A percentile compares a stretch with the other conserved stretches of the same genome.
These are phyloP conservation scores for Brachyistius frenatus DNA, from an alignment of 2,113 vertebrate genomes.

Conservation along the genomic window DNA sequence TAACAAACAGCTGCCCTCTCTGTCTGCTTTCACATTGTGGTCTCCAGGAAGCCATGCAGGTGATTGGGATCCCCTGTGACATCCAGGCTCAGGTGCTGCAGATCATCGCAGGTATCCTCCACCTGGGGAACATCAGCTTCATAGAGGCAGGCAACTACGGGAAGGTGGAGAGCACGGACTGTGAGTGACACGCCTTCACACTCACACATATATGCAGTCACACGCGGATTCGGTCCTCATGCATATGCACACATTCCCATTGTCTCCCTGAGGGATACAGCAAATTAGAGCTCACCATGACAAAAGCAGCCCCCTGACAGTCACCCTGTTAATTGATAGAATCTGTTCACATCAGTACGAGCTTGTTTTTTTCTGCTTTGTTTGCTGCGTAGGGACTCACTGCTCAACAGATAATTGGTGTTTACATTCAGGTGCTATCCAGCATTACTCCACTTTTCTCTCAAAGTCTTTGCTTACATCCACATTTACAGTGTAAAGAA, in stretches of 20 bases:
- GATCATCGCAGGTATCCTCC: conserved; percentile 93
- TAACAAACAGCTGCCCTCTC: background rate
- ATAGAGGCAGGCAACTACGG: conserved; percentile 94
- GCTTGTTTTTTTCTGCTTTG: conserved; percentile 44
- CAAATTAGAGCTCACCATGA: conserved; percentile 34
- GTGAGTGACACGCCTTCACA: conserved; percentile 84
- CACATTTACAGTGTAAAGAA: background rate
- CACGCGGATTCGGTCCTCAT: conserved; percentile 14
- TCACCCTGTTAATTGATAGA: conserved; percentile 34
- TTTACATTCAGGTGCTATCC: conserved; percentile 16
- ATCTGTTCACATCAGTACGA: background rate
- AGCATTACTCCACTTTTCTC: background rate
- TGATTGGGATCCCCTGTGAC: conserved; percentile 89
- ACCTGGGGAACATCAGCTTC: conserved; percentile 95
- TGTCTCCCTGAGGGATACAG: background rate
- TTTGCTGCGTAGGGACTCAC: conserved; percentile 6
- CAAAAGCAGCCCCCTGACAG: conserved; percentile 20
- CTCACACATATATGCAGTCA: conserved; percentile 6
- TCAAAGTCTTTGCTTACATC: too few species aligned
- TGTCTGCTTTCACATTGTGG: background rate
- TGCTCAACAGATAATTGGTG: conserved; percentile 29
- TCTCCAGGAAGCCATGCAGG: conserved; percentile 93
- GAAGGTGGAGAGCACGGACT: conserved; percentile 90
- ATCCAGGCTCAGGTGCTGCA: conserved; percentile 91
- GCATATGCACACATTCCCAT: conserved; percentile 12